Percentiles rank a stretch among this genome's conserved stretches.
Conservation (phyloP, 2,113 vertebrate genomes). For the Dipodomys merriami region DNA sequence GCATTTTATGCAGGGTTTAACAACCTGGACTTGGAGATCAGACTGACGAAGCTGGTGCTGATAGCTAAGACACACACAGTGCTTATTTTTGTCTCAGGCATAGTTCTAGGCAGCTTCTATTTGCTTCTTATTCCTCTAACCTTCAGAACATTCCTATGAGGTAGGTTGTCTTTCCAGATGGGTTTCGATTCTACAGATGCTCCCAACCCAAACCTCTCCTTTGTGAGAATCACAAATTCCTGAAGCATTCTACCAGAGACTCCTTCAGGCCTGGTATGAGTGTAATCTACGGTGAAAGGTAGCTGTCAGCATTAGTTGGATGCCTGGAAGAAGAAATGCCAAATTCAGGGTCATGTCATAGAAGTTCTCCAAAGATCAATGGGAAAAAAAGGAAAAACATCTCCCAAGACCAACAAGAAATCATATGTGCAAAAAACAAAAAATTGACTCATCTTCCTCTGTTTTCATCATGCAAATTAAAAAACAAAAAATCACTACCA, state of each 20-base stretch:
- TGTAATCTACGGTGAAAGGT: too few relatives aligned
- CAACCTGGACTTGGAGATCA: neutral
- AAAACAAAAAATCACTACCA: neutral
- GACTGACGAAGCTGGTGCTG: neutral
- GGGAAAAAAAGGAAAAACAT: neutral
- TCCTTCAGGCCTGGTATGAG: neutral
- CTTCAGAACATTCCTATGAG: neutral
- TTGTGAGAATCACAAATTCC: neutral
- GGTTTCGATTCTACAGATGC: neutral
- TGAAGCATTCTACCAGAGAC: neutral
- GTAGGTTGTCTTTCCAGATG: neutral
- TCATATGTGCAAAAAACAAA: neutral
- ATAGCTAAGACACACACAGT: neutral
- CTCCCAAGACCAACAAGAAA: neutral
- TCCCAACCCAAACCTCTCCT: neutral
- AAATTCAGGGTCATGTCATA: constrained; percentile 30
- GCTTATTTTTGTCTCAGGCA: neutral
- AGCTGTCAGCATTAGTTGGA: neutral
- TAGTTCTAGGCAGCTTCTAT: neutral
- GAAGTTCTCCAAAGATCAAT: constrained; percentile 30
- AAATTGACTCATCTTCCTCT: constrained; percentile 13
- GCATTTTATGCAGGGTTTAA: neutral
- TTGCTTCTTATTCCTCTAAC: constrained; percentile 6
- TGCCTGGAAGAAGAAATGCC: neutral
- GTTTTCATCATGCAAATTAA: constrained; percentile 25